Base-by-base conservation (phyloP, 2,888 invertebrate genomes). In the Eupithecia inturbata region DNA sequence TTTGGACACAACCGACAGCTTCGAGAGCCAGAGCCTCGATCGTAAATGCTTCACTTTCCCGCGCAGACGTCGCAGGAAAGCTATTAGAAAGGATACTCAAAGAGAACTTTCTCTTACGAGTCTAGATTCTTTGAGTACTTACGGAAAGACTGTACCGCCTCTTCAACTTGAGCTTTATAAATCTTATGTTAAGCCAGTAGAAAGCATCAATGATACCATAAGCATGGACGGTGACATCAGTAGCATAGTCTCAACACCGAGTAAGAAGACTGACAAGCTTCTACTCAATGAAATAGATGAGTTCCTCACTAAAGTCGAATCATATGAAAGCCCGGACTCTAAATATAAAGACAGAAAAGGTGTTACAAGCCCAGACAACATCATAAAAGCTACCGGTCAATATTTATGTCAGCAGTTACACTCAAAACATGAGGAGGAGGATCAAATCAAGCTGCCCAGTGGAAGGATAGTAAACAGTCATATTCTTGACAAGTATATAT, bases 141-240 rank as follows among this genome's bases (percentile, higher is more conserved):
- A 41, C 36, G 70, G 66, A 49, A 85, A 80, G 78, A 68, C 72
- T 28, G 77, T 91, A 14, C 89, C 91, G 7, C 82, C 78, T 12
- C 79, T 92, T 6, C 84, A 86, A 53, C 79, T 92, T 45, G 80
- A 81, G 57, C 79, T 82, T 49, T 19, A 45, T 22, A 53, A 68
- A 28, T 28, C 57, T 39, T 76, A 74, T 41, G 16, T 4, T 7
- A 77, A 73, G 31, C 67, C 75, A 19, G 63, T 39, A n/a, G 73
- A 77, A 41, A 49, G 67, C 66, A 76, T 68, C 66, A 79, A 79
- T 79, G 80, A 79, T 67, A 78, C 76, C 26, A 71, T 67, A 82
- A 94, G 91, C 77, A 95, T 95, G 95, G 95, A 94, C 77, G 94
- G 92, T 31, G 93, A 95, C 76, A 86, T 93, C 39, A 95, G 94